These are phyloP conservation scores for Lycophotia porphyrea DNA, from an alignment of 2,888 invertebrate genomes.

Conservation along the genomic window DNA sequence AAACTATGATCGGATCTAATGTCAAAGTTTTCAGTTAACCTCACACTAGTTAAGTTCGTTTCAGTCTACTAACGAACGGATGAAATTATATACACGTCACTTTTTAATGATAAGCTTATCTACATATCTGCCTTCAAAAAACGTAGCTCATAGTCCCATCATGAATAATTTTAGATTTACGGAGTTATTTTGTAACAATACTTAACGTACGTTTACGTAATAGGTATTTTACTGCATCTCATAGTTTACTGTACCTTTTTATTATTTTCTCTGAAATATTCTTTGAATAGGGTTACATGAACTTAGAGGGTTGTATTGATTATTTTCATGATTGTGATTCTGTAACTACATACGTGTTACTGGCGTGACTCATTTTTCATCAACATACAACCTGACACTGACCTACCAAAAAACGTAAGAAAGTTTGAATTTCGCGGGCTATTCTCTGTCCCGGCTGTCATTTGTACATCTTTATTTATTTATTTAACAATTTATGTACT, in stretches of 20 bases:
- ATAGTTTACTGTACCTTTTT: neutral
- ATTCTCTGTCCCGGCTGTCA: too few species aligned
- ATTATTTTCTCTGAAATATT: neutral
- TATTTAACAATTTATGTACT: too few species aligned
- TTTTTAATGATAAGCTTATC: neutral
- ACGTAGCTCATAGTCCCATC: neutral
- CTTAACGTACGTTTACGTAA: conserved; percentile 24
- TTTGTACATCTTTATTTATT: too few species aligned
- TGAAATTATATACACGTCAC: conserved; percentile 5
- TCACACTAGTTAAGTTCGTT: conserved; percentile 30
- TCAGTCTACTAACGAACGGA: conserved; percentile 23
- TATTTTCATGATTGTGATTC: too few species aligned
- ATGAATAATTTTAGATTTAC: conserved; percentile 27
- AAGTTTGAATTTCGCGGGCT: too few species aligned
- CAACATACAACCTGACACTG: too few species aligned
- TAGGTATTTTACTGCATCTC: neutral
- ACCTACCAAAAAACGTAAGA: too few species aligned
- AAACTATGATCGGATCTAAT: conserved; percentile 53
- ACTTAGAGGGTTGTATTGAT: too few species aligned
- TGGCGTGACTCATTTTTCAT: too few species aligned
- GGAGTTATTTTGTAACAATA: neutral
- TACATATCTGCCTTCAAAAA: conserved; percentile 17
- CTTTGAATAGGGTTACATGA: too few species aligned
- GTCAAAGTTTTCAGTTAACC: conserved; percentile 59
- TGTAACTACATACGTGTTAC: too few species aligned